phyloP scores from a whole-genome alignment of 1,140 invertebrate genomes.

The Oncopodura yosiiana region DNA sequence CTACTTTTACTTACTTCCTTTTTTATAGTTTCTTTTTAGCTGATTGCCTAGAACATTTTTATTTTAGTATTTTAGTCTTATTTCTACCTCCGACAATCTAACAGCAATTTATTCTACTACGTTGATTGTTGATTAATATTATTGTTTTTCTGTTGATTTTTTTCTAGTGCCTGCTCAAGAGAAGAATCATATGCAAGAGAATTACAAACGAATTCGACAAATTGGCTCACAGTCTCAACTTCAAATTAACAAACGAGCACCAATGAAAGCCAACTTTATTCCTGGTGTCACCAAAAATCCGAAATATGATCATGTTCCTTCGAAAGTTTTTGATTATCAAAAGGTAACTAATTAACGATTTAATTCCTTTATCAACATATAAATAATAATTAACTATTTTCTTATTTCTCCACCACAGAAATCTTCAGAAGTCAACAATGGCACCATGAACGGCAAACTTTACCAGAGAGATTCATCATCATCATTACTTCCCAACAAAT shows the following conservation, averaged over 20 bases:
- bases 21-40: background rate
- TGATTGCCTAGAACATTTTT: background rate
- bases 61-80: background rate
- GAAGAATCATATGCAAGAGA: constrained; percentile 32
- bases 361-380: background rate
- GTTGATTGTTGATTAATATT: background rate
- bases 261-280: constrained; percentile 31
- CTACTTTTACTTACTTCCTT: background rate
- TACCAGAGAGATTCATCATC: background rate
- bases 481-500: background rate
- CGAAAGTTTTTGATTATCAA: constrained; percentile 22
- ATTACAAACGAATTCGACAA: constrained; percentile 19
- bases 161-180: constrained; percentile 22
- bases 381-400: background rate
- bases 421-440: constrained; percentile 1
- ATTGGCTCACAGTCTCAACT: constrained; percentile 13
- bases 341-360: constrained; percentile 16
- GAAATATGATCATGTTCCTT: constrained; percentile 32
- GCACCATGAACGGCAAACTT: background rate
- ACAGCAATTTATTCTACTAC: background rate
- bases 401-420: background rate
- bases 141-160: background rate
- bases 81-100: background rate
- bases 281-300: constrained; percentile 34
- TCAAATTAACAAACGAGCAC: constrained; percentile 7